Evolutionary conservation across 2,888 invertebrate genomes (phyloP).

Genomic region (Diabrotica balteata): DNA sequence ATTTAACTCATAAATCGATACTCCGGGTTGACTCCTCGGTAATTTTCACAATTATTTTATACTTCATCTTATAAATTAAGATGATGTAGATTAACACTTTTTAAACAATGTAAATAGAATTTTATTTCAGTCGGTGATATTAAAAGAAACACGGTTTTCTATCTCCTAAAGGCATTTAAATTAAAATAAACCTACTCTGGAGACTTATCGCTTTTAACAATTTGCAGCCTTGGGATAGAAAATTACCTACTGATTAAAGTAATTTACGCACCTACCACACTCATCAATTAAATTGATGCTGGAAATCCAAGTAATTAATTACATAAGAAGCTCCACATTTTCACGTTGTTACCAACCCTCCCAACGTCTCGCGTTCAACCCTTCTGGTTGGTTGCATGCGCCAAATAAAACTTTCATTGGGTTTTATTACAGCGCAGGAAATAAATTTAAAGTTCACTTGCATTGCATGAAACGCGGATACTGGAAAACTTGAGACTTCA

Average conservation of each 20-base stretch:
- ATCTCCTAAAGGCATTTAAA: too few species aligned
- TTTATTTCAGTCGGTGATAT: too few species aligned
- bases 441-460: constrained; percentile 29
- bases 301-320: constrained; percentile 19
- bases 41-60: too few species aligned
- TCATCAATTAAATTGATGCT: constrained; percentile 15
- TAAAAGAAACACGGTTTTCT: too few species aligned
- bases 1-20: too few species aligned
- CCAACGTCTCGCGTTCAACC: neutral
- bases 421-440: constrained; percentile 24
- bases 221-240: neutral
- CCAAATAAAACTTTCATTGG: constrained; percentile 23
- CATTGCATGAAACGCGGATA: constrained; percentile 19
- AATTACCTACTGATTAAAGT: constrained; percentile 12
- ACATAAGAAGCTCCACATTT: constrained; percentile 15
- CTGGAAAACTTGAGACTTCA: constrained; percentile 20
- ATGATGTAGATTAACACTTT: too few species aligned
- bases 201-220: neutral
- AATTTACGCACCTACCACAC: constrained; percentile 14
- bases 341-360: constrained; percentile 2
- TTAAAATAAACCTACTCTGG: too few species aligned
- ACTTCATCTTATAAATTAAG: too few species aligned
- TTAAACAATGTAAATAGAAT: too few species aligned
- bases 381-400: constrained; percentile 12
- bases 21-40: too few species aligned